Percentiles rank a stretch among this genome's conserved stretches.
Evolutionary conservation across 2,888 invertebrate genomes (phyloP).

Genomic region (Siphlonurus alternatus): DNA sequence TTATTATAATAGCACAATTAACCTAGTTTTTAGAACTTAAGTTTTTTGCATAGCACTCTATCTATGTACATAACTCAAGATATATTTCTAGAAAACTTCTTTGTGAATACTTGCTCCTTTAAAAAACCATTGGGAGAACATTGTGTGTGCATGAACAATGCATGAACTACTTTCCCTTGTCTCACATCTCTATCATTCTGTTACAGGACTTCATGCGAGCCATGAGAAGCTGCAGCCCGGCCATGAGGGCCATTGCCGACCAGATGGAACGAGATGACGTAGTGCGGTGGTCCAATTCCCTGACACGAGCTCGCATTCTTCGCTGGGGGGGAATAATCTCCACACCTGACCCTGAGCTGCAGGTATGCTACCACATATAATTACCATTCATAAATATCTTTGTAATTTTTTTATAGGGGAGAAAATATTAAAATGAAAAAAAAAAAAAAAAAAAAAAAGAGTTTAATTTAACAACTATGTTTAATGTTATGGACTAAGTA

Average conservation of each 20-base stretch:
- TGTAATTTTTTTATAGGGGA: too few relatives aligned
- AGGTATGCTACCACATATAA: slow-evolving; percentile 34
- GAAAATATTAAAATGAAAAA: too few relatives aligned
- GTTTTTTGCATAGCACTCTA: not conserved
- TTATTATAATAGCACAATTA: not conserved
- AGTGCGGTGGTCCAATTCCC: slow-evolving; percentile 68
- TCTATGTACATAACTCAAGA: too few relatives aligned
- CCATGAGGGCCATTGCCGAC: slow-evolving; percentile 80
- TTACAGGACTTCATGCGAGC: slow-evolving; percentile 77
- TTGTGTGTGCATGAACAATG: not conserved
- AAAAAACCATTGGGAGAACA: not conserved
- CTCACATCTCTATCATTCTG: not conserved
- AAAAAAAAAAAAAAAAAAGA: too few relatives aligned
- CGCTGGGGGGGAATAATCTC: slow-evolving; percentile 99
- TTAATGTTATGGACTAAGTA: too few relatives aligned
- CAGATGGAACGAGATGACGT: slow-evolving; percentile 92
- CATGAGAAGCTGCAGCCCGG: slow-evolving; percentile 79
- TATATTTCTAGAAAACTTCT: too few relatives aligned
- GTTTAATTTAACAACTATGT: too few relatives aligned
- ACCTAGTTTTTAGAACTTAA: not conserved
- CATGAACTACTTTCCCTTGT: not conserved
- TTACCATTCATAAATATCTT: not conserved
- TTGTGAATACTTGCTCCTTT: too few relatives aligned
- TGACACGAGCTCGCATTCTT: slow-evolving; percentile 74
- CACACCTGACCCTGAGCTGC: slow-evolving; percentile 85